Conservation (phyloP, 2,113 vertebrate species). For the Tetrao urogallus region DNA sequence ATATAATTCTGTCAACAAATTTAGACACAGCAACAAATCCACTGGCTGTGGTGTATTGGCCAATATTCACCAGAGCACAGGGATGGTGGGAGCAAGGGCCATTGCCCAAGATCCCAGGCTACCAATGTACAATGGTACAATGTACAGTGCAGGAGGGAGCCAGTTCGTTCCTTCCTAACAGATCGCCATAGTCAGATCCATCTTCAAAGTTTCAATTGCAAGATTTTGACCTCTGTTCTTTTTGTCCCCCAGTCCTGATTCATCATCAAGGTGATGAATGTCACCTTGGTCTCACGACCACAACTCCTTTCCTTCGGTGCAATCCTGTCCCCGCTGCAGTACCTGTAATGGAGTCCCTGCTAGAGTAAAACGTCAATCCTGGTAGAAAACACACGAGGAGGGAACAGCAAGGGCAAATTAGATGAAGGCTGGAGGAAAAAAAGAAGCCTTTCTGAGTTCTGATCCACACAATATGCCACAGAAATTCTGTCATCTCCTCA, state of each 20-base stretch:
- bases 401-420: neutral
- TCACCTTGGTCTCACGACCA: neutral
- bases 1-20: neutral
- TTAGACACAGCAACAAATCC: neutral
- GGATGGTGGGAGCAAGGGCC: neutral
- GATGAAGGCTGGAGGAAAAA: neutral
- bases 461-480: neutral
- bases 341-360: rapidly evolving
- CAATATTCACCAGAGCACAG: rapidly evolving
- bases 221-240: neutral
- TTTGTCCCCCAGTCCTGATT: neutral
- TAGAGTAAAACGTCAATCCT: neutral
- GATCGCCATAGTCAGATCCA: neutral
- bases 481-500: neutral
- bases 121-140: neutral
- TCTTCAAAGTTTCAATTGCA: neutral
- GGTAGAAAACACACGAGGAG: neutral
- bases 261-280: neutral
- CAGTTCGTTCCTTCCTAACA: neutral
- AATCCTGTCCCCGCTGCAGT: neutral
- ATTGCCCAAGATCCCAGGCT: neutral
- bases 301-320: neutral
- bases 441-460: neutral
- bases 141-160: neutral
- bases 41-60: rapidly evolving